These are phyloP conservation scores for Aphyosemion australe DNA, from an alignment of 2,113 vertebrate species.

Conservation along the genomic window DNA sequence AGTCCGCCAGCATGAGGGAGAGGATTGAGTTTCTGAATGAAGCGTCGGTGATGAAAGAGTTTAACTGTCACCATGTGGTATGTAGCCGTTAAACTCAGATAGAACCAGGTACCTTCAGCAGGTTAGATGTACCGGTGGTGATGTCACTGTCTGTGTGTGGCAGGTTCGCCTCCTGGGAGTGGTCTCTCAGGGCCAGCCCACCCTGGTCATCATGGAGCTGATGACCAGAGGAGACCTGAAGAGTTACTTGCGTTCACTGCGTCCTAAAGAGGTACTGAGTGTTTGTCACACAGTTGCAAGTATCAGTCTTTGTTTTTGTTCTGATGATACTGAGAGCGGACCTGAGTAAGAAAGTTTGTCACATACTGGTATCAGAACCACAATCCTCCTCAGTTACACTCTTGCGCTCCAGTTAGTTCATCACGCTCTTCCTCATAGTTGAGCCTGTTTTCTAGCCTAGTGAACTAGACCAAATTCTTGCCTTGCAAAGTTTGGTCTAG, in stretches of 20 bases:
- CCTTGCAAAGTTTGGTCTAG: too few species aligned
- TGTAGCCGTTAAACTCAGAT: not conserved
- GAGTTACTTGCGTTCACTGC: slow-evolving; percentile 92
- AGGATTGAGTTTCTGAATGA: slow-evolving; percentile 98
- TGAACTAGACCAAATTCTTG: too few species aligned
- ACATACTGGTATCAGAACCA: too few species aligned
- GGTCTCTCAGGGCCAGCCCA: slow-evolving; percentile 97
- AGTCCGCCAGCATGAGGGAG: slow-evolving; percentile 95
- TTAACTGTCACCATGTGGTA: slow-evolving; percentile 99
- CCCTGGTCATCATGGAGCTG: slow-evolving; percentile 98
- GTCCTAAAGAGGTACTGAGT: slow-evolving; percentile 86
- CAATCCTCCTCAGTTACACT: too few species aligned
- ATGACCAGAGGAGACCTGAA: slow-evolving; percentile 98
- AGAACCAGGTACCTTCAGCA: too few species aligned
- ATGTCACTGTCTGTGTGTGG: slow-evolving; percentile 25
- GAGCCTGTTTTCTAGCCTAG: too few species aligned
- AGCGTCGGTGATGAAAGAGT: slow-evolving; percentile 99
- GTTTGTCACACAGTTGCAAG: not conserved
- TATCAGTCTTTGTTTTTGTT: too few species aligned
- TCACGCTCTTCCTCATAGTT: too few species aligned
- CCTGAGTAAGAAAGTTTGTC: too few species aligned
- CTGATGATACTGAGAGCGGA: too few species aligned
- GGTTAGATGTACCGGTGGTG: not conserved
- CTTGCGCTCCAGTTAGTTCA: too few species aligned
- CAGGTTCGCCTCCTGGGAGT: slow-evolving; percentile 96